Evolutionary conservation across 2,888 invertebrate species (phyloP), one percentile per base, ranked within the genome.

Genomic region (Hermodice carunculata): DNA sequence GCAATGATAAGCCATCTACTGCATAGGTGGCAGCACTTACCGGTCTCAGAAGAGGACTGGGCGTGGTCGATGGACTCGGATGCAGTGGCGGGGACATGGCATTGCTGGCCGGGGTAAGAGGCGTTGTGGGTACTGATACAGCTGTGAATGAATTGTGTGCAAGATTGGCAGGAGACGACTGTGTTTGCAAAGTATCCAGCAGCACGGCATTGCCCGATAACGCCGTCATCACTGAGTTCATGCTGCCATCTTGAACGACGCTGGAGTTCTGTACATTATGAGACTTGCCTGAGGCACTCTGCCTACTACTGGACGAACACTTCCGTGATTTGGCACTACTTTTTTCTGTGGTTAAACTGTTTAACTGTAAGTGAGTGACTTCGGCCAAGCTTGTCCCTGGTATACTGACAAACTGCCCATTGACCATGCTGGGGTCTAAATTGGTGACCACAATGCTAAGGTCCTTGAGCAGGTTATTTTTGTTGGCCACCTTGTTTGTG

Each of bases 401-500:
- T 43, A 60, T 24, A 37, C 28, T 43, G 26, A 51, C 22, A n/a
- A 60, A n/a, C 52, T 60, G 60, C n/a, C 60, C 60, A 19, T 60
- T 60, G 42, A 60, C 52, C 24, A 40, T 26, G n/a, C 40, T 26
- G 6, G 60, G 52, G 28, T 60, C 60, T 5, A 49, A 26, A 28
- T 49, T 60, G 29, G 60, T 60, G 26, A 60, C 44, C 22, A 60
- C 52, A 42, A 60, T 60, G 46, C 46, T 57, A 28, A 57, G 26
- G 44, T 57, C 57, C 44, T 57, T 57, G 40, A 43, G 57, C 42
- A 57, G 31, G 32, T 51, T 48, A 43, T 60, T 59, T 46, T 59
- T 59, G 26, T 34, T 17, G 2, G 37, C 51, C 28, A 44, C 32
- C 40, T 59, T 59, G 5, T 17, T 17, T 3, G 37, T 40, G 8